Conservation (phyloP, 2,888 invertebrate species). For the Drosophila testacea region DNA sequence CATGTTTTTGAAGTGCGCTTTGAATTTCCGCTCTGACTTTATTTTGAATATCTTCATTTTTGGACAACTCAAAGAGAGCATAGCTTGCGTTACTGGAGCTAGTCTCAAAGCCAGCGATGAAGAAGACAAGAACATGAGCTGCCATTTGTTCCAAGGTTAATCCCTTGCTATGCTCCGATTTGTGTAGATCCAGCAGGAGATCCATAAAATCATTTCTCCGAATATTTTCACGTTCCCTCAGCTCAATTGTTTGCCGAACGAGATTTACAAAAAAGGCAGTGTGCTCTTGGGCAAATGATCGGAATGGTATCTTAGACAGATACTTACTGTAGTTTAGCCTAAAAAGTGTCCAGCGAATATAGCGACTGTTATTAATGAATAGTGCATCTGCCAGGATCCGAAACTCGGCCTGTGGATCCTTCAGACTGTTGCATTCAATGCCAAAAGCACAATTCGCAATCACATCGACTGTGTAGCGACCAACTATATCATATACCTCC, state of each 20-base stretch:
- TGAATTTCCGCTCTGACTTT: constrained; percentile 85
- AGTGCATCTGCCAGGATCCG: constrained; percentile 61
- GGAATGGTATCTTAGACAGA: constrained; percentile 14
- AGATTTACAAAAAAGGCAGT: constrained; percentile 63
- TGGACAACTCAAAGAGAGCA: constrained; percentile 86
- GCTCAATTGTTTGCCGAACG: constrained; percentile 65
- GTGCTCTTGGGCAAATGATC: background rate
- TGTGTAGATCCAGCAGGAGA: constrained; percentile 71
- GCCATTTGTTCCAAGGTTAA: constrained; percentile 85
- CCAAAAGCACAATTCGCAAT: constrained; percentile 86
- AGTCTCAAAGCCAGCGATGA: constrained; percentile 87
- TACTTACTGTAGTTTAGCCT: constrained; percentile 42
- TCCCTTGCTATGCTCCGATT: constrained; percentile 49
- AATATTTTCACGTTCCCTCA: constrained; percentile 64
- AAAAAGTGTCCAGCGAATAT: constrained; percentile 63
- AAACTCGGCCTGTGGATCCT: constrained; percentile 83
- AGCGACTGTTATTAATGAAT: background rate
- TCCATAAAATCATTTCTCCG: constrained; percentile 76
- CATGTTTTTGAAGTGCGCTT: constrained; percentile 79
- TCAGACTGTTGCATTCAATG: constrained; percentile 85
- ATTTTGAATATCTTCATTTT: constrained; percentile 85
- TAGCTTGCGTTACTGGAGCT: constrained; percentile 86
- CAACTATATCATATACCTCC: constrained; percentile 85
- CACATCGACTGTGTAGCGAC: constrained; percentile 86
- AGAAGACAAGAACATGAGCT: constrained; percentile 87